Conservation (phyloP, 2,113 vertebrate genomes). For the Rhadina sibilatrix region DNA sequence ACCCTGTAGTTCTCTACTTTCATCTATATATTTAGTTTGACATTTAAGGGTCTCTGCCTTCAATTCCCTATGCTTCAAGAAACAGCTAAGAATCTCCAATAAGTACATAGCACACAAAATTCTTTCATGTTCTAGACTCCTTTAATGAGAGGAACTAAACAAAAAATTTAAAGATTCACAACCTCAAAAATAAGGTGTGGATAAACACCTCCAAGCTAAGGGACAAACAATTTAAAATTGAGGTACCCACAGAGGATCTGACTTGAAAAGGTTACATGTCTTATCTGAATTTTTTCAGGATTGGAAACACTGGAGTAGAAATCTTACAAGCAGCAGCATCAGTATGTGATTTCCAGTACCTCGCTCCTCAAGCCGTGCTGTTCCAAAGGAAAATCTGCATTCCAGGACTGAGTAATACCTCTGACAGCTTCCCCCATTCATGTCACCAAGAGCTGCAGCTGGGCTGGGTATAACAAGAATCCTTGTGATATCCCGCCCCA, state of each 20-base stretch:
- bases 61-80: neutral
- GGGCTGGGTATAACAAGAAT: neutral
- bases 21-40: neutral
- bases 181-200: neutral
- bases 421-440: neutral
- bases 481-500: conserved; percentile 15
- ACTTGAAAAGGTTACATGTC: neutral
- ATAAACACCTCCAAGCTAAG: neutral
- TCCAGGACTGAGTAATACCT: conserved; percentile 15
- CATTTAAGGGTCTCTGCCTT: neutral
- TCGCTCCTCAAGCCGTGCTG: neutral
- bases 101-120: neutral
- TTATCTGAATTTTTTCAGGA: neutral
- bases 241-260: neutral
- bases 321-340: neutral
- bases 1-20: neutral
- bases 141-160: neutral
- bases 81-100: neutral
- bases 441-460: neutral
- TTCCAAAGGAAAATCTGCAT: conserved; percentile 8
- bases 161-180: neutral
- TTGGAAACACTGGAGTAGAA: neutral
- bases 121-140: neutral
- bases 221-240: neutral
- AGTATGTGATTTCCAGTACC: neutral